Conservation (phyloP, 2,888 invertebrate species). For the Oxyteleia sp. region DNA sequence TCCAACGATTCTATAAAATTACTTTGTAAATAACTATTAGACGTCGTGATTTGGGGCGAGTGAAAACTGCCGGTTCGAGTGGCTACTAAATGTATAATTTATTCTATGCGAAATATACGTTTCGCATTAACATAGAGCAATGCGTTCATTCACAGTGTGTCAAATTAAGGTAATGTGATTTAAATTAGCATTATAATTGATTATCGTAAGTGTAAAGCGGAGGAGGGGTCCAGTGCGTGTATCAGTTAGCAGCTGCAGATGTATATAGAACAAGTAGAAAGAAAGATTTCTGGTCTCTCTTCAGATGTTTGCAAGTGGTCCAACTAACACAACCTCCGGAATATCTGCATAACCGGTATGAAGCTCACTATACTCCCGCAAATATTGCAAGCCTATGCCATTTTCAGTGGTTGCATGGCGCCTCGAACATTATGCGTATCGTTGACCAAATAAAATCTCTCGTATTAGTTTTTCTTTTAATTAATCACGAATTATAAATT, state of each 20-base stretch:
- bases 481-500: conserved; percentile 1
- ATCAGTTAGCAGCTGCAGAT: conserved; percentile 66
- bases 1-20: no score
- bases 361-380: conserved; percentile 78
- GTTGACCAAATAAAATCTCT: conserved; percentile 64
- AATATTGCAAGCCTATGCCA: conserved; percentile 76
- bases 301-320: conserved; percentile 70
- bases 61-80: no score
- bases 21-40: no score
- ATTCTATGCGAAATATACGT: no score
- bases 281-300: conserved; percentile 64
- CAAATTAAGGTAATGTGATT: conserved; percentile 46
- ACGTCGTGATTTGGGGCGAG: no score
- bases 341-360: conserved; percentile 85
- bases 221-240: conserved; percentile 53
- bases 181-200: conserved; percentile 54
- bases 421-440: conserved; percentile 62
- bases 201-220: conserved; percentile 56
- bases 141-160: conserved; percentile 34
- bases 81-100: no score
- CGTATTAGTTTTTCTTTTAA: conserved; percentile 38
- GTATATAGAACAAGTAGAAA: conserved; percentile 57
- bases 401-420: conserved; percentile 73
- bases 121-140: no score
- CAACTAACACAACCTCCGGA: conserved; percentile 65